Base-by-base conservation (phyloP, 2,797 vertebrate species). In the Falco naumanni region DNA sequence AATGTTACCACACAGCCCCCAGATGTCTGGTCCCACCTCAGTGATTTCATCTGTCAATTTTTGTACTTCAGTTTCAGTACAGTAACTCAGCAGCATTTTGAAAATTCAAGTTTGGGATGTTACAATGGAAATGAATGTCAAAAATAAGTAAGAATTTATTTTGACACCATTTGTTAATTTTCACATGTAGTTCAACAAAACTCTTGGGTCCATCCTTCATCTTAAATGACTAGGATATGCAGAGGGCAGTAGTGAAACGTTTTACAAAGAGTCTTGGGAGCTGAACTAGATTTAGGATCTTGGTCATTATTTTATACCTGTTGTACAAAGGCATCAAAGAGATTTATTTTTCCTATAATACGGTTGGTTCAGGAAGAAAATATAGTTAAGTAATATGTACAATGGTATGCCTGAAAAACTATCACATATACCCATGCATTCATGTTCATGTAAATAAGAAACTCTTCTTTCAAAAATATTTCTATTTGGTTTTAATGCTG, bases 391-490 rank as follows among this genome's bases (percentile, higher is more conserved):
- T 31, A 65, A 54, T 43, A 70, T 6, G 3, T 61, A 70, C 7
- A 45, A 8, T 21, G 13, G 1, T 24, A 63, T 31, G 28, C 12
- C 26, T 81, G n/a, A 83, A 89, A 75, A 33, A 4, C 2, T 10
- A 33, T 47, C 13, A 21, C 0, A 0, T 31, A 14, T 22, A 9
- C 11, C 16, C 18, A 53, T 48, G 8, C 9, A 43, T 56, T 51
- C 34, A 18, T 57, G 3, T 63, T 70, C 18, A 25, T 72, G 15
- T 43, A 81, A 47, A 47, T 69, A 21, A 4, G 13, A 81, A 28
- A 69, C 6, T 34, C 4, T 56, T 53, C 11, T 68, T 79, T 75
- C 13, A 51, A 88, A 91, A 95, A 63, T 51, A 39, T 50, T 81
- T 93, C 34, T 43, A 20, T 53, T 22, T 64, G 26, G 5, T 92